Percentiles rank a stretch among this genome's conserved stretches.
phyloP scores from a whole-genome alignment of 2,113 vertebrate genomes.

The Cyanoderma ruficeps region DNA sequence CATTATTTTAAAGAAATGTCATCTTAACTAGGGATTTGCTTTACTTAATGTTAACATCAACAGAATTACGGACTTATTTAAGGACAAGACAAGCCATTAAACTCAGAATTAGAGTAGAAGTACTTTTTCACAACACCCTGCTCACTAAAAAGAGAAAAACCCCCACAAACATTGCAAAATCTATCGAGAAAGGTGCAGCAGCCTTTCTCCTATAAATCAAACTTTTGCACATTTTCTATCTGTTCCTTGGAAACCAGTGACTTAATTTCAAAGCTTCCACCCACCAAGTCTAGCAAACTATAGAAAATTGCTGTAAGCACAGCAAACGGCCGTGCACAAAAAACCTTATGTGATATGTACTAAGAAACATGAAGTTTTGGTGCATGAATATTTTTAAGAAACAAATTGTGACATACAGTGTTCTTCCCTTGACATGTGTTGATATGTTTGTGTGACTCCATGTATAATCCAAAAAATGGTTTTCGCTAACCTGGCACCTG shows the following conservation, averaged over 20 bases:
- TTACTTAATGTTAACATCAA: background rate
- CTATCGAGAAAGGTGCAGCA: background rate
- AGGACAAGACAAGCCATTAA: background rate
- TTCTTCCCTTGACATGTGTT: background rate
- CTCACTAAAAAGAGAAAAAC: background rate
- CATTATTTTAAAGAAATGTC: background rate
- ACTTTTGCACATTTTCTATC: background rate
- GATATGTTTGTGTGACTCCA: background rate
- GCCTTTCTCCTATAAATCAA: background rate
- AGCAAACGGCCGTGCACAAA: background rate
- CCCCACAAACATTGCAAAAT: background rate
- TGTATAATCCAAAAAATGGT: background rate
- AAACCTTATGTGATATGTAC: rapidly evolving
- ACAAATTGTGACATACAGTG: background rate
- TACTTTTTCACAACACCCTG: background rate
- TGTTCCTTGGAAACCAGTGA: background rate
- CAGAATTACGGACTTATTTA: background rate
- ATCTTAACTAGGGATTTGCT: background rate
- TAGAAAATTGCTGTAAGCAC: background rate
- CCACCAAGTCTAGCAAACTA: background rate
- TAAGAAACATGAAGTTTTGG: background rate
- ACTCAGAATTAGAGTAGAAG: background rate
- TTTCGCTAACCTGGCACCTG: background rate
- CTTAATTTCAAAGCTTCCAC: background rate
- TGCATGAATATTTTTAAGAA: background rate